A percentile compares a stretch with the other conserved stretches of the same genome.
Evolutionary conservation across 2,113 vertebrate genomes (phyloP).

Genomic region (Neolamprologus sp.): DNA sequence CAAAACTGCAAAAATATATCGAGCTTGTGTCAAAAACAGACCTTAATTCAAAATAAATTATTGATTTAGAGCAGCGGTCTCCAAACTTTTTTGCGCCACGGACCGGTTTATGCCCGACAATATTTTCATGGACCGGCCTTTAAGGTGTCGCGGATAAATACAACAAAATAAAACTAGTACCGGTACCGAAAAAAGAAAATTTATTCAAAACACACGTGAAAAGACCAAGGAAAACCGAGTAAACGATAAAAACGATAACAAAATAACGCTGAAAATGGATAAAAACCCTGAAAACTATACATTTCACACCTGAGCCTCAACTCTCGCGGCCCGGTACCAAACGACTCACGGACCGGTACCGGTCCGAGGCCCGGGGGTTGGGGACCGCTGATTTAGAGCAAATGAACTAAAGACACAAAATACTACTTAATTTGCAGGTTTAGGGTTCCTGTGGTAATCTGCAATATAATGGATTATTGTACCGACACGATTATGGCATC

Average conservation of each 20-base stretch:
- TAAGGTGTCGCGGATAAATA: too few species aligned
- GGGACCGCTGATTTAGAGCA: not conserved
- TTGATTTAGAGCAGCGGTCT: not conserved
- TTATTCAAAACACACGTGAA: too few species aligned
- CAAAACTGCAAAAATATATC: not conserved
- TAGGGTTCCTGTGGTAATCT: fast-evolving
- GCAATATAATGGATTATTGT: too few species aligned
- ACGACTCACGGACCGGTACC: too few species aligned
- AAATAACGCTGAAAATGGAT: fast-evolving
- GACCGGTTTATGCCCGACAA: too few species aligned
- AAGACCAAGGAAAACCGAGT: too few species aligned
- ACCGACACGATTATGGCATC: fast-evolving
- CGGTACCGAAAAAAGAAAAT: fast-evolving
- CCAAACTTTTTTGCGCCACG: fast-evolving
- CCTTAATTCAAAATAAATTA: not conserved
- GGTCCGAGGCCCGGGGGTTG: fast-evolving
- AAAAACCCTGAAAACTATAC: too few species aligned
- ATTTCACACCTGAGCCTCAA: too few species aligned
- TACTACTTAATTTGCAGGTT: not conserved
- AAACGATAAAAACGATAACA: fast-evolving
- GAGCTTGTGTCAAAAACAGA: not conserved
- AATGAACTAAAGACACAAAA: not conserved
- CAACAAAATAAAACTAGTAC: too few species aligned
- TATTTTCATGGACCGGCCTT: fast-evolving
- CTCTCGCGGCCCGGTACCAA: too few species aligned